These are phyloP conservation scores for Ctenomys sociabilis DNA, from an alignment of 2,113 vertebrate species.

Conservation along the genomic window DNA sequence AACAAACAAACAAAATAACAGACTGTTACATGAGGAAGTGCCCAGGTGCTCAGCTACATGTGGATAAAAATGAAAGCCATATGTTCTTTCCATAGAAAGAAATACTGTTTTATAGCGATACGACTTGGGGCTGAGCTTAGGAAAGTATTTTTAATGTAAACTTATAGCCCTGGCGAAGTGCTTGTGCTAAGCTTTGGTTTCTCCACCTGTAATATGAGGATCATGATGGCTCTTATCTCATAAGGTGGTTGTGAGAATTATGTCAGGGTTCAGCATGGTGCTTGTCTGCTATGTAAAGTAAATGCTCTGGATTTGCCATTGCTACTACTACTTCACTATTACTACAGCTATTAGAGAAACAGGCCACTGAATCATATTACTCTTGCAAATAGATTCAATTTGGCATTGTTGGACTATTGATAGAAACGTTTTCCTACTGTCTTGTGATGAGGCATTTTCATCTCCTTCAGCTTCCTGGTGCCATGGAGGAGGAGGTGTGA, in stretches of 20 bases:
- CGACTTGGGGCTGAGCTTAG: not conserved
- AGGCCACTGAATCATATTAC: not conserved
- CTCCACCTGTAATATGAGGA: not conserved
- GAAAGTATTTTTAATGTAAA: conserved; percentile 9
- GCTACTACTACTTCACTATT: not conserved
- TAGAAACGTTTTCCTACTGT: not conserved
- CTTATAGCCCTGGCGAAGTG: not conserved
- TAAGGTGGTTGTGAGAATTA: not conserved
- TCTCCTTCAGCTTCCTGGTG: not conserved
- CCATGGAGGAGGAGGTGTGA: not conserved
- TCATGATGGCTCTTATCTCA: not conserved
- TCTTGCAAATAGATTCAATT: not conserved
- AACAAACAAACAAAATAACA: not conserved
- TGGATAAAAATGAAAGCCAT: not conserved
- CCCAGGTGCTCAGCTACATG: not conserved
- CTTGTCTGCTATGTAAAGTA: not conserved
- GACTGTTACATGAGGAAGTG: not conserved
- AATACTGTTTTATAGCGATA: not conserved
- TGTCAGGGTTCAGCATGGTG: not conserved
- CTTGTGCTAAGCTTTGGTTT: not conserved
- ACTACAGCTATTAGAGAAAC: not conserved
- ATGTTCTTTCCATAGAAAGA: not conserved
- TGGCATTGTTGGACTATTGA: not conserved
- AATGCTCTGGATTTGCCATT: not conserved
- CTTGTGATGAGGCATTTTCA: not conserved